Percentiles rank a stretch among this genome's conserved stretches.
Conservation (phyloP, 2,888 invertebrate genomes). For the Phytoseiulus persimilis region DNA sequence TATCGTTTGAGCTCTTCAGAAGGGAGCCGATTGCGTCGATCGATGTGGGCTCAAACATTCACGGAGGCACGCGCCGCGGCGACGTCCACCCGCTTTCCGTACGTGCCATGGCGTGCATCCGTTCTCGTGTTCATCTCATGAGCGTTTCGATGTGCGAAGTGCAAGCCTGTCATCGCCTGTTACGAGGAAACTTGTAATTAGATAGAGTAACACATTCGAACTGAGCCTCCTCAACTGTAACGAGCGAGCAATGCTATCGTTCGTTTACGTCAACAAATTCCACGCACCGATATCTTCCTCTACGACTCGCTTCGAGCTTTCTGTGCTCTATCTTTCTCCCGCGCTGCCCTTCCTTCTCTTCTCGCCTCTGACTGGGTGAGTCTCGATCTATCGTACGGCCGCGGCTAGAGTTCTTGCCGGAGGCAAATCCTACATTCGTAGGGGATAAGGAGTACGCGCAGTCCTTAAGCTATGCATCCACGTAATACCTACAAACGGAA, state of each 20-base stretch:
- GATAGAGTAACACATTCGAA: not conserved
- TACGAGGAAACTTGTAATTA: not conserved
- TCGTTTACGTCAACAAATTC: not conserved
- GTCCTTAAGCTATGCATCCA: not conserved
- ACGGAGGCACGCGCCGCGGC: no score
- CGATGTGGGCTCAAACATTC: no score
- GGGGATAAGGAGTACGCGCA: not conserved
- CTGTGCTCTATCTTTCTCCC: not conserved
- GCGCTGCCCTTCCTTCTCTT: not conserved
- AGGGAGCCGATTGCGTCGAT: no score
- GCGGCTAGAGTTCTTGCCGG: not conserved
- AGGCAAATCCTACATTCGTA: not conserved
- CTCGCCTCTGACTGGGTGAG: not conserved
- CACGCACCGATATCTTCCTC: not conserved
- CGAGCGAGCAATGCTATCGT: not conserved
- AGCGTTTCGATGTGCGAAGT: no score
- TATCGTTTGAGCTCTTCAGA: no score
- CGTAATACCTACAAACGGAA: not conserved
- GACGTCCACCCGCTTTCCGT: no score
- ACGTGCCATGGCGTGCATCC: no score
- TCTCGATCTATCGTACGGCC: not conserved
- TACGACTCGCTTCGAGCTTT: not conserved
- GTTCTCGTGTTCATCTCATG: no score
- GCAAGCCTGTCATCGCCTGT: no score
- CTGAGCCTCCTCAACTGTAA: not conserved